Percentiles rank a stretch among this genome's conserved stretches.
These are phyloP conservation scores for Ochotona princeps DNA, from an alignment of 2,113 vertebrate genomes.

Conservation along the genomic window DNA sequence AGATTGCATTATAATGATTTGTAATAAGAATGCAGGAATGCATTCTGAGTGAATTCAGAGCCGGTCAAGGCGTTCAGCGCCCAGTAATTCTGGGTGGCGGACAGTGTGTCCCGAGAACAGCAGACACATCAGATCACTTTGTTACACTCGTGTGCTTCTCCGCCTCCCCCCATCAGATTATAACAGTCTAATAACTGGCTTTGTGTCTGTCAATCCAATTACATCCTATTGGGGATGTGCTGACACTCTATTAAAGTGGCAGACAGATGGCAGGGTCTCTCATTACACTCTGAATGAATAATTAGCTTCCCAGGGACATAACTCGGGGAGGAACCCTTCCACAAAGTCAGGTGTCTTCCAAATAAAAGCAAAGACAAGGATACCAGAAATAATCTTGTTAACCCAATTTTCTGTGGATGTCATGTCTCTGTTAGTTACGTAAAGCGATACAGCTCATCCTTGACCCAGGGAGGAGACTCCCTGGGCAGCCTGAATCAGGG, in stretches of 20 bases:
- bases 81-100: slow-evolving; percentile 41
- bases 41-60: slow-evolving; percentile 66
- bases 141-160: slow-evolving; percentile 79
- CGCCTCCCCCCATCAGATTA: slow-evolving; percentile 78
- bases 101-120: background rate
- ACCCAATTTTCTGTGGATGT: background rate
- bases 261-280: slow-evolving; percentile 81
- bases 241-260: slow-evolving; percentile 80
- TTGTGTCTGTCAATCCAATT: slow-evolving; percentile 85
- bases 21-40: slow-evolving; percentile 63
- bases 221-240: slow-evolving; percentile 80
- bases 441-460: background rate
- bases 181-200: slow-evolving; percentile 81
- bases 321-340: slow-evolving; percentile 23
- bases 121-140: slow-evolving; percentile 74
- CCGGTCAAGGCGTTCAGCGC: slow-evolving; percentile 36
- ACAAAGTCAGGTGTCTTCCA: slow-evolving; percentile 64
- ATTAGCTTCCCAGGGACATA: slow-evolving; percentile 49
- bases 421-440: background rate
- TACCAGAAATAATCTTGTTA: slow-evolving; percentile 61
- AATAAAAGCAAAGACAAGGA: slow-evolving; percentile 59
- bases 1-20: slow-evolving; percentile 73
- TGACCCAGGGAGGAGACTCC: background rate
- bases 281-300: slow-evolving; percentile 75
- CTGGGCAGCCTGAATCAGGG: background rate